Conservation (phyloP, 2,888 invertebrate genomes). For the Diadegma fenestrale region DNA sequence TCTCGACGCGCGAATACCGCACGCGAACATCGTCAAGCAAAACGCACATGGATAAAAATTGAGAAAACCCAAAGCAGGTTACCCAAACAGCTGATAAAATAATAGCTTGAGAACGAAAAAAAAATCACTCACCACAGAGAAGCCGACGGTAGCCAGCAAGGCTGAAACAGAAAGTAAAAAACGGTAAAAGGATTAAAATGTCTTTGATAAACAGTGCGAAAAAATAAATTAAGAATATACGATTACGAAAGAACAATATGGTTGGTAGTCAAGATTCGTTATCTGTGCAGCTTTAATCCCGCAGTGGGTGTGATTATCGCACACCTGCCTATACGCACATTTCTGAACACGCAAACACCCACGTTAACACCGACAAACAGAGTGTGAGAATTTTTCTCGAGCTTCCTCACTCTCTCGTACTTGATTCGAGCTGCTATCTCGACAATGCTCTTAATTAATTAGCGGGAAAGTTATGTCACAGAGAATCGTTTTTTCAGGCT, state of each 20-base stretch:
- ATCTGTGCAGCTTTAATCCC: conserved; percentile 64
- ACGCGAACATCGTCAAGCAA: conserved; percentile 41
- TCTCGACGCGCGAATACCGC: conserved; percentile 48
- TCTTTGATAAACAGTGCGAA: conserved; percentile 27
- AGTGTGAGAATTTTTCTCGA: conserved; percentile 72
- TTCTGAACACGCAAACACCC: background rate
- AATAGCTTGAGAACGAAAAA: background rate
- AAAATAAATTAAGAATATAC: conserved; percentile 41
- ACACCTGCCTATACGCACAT: conserved; percentile 21
- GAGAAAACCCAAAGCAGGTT: conserved; percentile 1
- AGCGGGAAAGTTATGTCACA: conserved; percentile 83
- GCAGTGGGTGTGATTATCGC: conserved; percentile 45
- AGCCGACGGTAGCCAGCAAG: conserved; percentile 79
- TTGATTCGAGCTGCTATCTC: conserved; percentile 63
- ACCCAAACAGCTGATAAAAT: background rate
- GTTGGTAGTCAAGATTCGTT: conserved; percentile 60
- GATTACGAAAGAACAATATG: conserved; percentile 66
- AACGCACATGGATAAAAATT: conserved; percentile 22
- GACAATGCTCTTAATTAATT: conserved; percentile 83
- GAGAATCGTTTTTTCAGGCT: conserved; percentile 74
- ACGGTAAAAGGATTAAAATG: conserved; percentile 16
- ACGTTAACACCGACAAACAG: conserved; percentile 25
- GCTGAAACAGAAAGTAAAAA: conserved; percentile 76
- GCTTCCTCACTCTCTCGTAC: conserved; percentile 67
- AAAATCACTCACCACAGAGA: conserved; percentile 79